Evolutionary conservation across 2,113 vertebrate species (phyloP), one percentile per base, ranked within the genome.

Genomic region (Hucho hucho): DNA sequence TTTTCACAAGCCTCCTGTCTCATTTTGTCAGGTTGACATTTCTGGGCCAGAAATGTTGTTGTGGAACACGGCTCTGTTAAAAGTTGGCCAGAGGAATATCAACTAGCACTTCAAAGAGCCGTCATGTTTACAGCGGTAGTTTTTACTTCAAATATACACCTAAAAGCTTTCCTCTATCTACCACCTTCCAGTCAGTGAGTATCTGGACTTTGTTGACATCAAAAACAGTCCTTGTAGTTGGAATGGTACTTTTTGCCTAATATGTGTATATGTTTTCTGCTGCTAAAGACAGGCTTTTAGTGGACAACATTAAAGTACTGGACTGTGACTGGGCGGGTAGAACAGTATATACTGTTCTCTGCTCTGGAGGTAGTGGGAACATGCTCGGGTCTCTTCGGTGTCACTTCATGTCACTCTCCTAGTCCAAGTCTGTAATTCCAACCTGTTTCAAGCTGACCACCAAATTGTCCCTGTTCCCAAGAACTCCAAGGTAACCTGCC

Each of bases 1-100:
- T 6, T 79, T 64, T 43, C 75, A 22, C 47, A 65, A 84, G 75
- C 66, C 68, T 61, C 5, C n/a, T 2, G 25, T 73, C 65, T 81
- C 64, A 78, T 72, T 83, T 75, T 76, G 72, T 22, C 79, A 83
- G 37, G 12, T 28, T 84, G 86, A 84, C 79, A 78, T 84, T 87
- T 87, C 82, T 85, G 26, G 86, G 81, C 77, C 79, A 28, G 76
- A 78, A 75, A 56, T 83, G 71, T 86, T 87, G 81, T 85, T 67
- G 3, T 37, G 75, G 74, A 81, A 79, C 49, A 63, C 24, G 9
- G 29, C 69, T 66, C 14, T 58, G 16, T 43, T 43, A 53, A 69
- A 16, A 75, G 6, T 1, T 74, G 61, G 63, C 83, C 75, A 78
- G 66, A 76, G 4, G 72, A 71, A 81, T 47, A 65, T 67, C 28